Evolutionary conservation across 2,888 invertebrate species (phyloP).

Genomic region (Luperina nickerlii): DNA sequence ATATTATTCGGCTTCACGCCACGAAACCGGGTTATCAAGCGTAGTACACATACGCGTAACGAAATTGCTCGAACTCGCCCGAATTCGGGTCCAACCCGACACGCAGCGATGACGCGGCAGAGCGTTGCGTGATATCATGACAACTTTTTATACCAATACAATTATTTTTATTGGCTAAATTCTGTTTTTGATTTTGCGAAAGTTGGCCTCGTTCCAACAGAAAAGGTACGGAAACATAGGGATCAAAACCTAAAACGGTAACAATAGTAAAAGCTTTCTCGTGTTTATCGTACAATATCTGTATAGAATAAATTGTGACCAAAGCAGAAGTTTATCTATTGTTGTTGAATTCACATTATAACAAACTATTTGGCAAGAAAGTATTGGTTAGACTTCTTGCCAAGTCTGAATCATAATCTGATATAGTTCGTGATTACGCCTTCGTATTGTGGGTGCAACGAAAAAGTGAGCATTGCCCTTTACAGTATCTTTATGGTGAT

Average conservation of each 20-base stretch:
- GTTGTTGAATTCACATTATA: conserved; percentile 40
- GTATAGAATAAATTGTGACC: conserved; percentile 41
- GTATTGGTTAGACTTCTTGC: conserved; percentile 34
- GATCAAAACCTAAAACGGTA: conserved; percentile 44
- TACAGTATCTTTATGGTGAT: conserved; percentile 45
- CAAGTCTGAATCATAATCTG: conserved; percentile 33
- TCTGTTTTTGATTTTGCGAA: conserved; percentile 43
- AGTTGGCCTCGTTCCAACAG: conserved; percentile 55
- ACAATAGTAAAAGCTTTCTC: conserved; percentile 52
- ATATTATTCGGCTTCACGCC: conserved; percentile 58
- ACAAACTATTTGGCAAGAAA: conserved; percentile 30
- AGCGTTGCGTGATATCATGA: conserved; percentile 32
- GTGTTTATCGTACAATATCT: conserved; percentile 47
- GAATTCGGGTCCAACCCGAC: not conserved
- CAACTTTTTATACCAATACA: conserved; percentile 49
- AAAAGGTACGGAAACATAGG: conserved; percentile 47
- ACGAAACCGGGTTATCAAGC: conserved; percentile 48
- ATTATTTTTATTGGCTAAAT: conserved; percentile 57
- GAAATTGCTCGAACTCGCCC: conserved; percentile 6
- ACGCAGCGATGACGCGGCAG: conserved; percentile 22
- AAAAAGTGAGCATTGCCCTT: conserved; percentile 46
- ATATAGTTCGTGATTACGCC: conserved; percentile 17
- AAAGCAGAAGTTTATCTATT: conserved; percentile 43
- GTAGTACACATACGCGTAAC: conserved; percentile 50
- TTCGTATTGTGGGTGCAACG: conserved; percentile 29